These are phyloP conservation scores for Acleris literana DNA, from an alignment of 2,888 invertebrate species.

Conservation along the genomic window DNA sequence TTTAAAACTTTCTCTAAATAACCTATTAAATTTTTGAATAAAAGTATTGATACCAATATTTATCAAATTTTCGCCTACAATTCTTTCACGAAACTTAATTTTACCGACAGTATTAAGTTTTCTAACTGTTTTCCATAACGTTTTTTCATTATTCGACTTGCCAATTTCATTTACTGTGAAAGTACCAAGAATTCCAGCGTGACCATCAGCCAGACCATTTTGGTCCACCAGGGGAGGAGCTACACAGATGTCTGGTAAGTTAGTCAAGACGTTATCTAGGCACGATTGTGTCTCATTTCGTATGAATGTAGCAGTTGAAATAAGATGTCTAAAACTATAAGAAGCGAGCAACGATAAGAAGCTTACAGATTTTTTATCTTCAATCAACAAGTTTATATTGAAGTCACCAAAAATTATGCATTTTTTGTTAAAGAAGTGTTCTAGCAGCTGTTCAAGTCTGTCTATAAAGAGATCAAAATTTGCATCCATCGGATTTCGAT, in stretches of 20 bases:
- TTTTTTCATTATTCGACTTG: too few species aligned
- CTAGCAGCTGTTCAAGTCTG: slow-evolving; percentile 2
- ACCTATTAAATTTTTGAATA: too few species aligned
- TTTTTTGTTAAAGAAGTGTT: slow-evolving; percentile 16
- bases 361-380: neutral
- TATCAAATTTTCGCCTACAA: too few species aligned
- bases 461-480: slow-evolving; percentile 4
- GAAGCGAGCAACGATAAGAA: neutral
- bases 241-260: neutral
- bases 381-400: neutral
- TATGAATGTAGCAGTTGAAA: neutral
- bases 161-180: too few species aligned
- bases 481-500: slow-evolving; percentile 2
- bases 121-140: too few species aligned
- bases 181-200: slow-evolving; percentile 1
- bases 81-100: too few species aligned
- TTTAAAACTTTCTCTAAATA: too few species aligned
- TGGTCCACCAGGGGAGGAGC: slow-evolving; percentile 2
- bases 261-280: slow-evolving; percentile 11
- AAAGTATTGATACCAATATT: too few species aligned
- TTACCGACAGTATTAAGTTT: too few species aligned
- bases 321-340: slow-evolving; percentile 4
- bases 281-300: neutral
- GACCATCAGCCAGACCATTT: slow-evolving; percentile 15
- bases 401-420: slow-evolving; percentile 17